Evolutionary conservation across 2,888 invertebrate species (phyloP), one percentile per base, ranked within the genome.

Genomic region (Heliconius ethilla): DNA sequence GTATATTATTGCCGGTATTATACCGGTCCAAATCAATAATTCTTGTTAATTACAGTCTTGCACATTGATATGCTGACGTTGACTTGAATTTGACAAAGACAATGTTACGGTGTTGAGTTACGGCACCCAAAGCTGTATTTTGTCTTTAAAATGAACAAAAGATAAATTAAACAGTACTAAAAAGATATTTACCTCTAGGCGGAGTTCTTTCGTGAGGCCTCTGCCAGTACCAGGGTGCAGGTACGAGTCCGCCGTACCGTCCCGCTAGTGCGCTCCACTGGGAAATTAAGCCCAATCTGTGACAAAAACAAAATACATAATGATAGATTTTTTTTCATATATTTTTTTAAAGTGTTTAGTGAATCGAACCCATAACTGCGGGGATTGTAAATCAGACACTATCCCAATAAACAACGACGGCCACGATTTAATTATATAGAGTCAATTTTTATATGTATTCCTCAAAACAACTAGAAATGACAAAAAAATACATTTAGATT

Each of bases 241-340:
- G 97, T 70, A 96, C 96, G 67, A 97, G 91, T 2, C 96, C 96
- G 0, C 96, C 96, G 86, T 97, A 97, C 86, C 96, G 94, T 51
- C 96, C 97, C 0, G 97, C 97, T 78, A 97, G 90, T 0, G 97
- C 97, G 78, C 97, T 97, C 95, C 97, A 97, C 87, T 97, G 97
- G 15, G 97, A 97, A 90, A 97, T 97, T 83, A 97, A 95, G 67
- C 97, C 97, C 93, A 97, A 93, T 91, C 97, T 97, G 95, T 0
- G 96, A 86, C 82, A 84, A 85, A 66, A 51, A n/a, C 10, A 40
- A 2, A 33, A 67, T 27, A 62, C 22, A 59, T 59, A n/a, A 45
- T 45, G 33, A n/a, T n/a, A n/a, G n/a, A n/a, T 5, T 22, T 22
- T 22, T 45, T 45, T 45, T 45, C 15, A 18, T 18, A 6, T 40